phyloP scores from a whole-genome alignment of 2,888 invertebrate species.

The Cinara cedri region DNA sequence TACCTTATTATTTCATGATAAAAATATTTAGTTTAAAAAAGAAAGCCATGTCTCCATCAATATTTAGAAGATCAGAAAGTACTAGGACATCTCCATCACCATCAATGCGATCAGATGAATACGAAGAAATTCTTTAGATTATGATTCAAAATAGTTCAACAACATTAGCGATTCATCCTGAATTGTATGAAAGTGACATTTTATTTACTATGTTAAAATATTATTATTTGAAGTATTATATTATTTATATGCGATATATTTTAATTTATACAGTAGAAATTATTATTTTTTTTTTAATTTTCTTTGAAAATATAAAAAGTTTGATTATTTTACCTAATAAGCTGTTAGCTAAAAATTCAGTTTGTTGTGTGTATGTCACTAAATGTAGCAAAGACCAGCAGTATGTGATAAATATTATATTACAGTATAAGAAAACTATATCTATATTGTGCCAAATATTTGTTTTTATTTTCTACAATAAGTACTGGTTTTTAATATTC shows the following conservation, averaged over 20 bases:
- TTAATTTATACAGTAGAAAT: not conserved
- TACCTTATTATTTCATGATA: not conserved
- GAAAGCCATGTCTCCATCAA: conserved; percentile 49
- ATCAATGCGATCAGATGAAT: conserved; percentile 46
- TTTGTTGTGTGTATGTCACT: conserved; percentile 17
- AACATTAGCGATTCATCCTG: not conserved
- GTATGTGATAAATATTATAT: conserved; percentile 44
- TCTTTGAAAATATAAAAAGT: too few species aligned
- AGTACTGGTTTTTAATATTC: not conserved
- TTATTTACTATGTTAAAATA: not conserved
- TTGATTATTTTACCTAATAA: conserved; percentile 21
- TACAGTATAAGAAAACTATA: conserved; percentile 9
- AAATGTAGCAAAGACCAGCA: conserved; percentile 27
- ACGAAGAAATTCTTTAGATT: conserved; percentile 48
- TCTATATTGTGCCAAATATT: not conserved
- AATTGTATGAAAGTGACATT: not conserved
- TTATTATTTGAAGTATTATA: conserved; percentile 28
- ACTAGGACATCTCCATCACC: conserved; percentile 51
- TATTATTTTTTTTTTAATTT: not conserved
- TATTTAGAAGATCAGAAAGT: conserved; percentile 51
- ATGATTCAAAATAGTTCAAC: conserved; percentile 3
- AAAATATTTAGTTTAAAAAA: conserved; percentile 43
- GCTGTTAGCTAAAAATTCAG: conserved; percentile 25
- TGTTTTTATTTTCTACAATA: conserved; percentile 2
- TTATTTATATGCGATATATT: not conserved